phyloP scores from a whole-genome alignment of 2,888 invertebrate species.

The Teleiodes luculella region DNA sequence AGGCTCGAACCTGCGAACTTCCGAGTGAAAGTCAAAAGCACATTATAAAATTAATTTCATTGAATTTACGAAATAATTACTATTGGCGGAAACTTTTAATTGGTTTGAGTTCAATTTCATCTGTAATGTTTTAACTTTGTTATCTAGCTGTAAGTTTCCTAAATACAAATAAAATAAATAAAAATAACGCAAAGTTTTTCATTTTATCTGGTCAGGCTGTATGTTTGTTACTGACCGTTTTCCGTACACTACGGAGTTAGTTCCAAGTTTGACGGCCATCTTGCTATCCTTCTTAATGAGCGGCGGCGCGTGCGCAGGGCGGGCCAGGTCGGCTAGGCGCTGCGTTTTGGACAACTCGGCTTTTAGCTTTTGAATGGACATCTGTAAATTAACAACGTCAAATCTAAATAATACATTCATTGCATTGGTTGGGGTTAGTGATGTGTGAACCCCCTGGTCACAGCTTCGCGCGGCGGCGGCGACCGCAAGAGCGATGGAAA shows the following conservation, averaged over 20 bases:
- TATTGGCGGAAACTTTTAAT: no score
- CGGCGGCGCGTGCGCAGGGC: constrained; percentile 76
- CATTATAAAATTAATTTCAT: no score
- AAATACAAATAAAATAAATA: no score
- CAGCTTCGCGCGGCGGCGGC: no score
- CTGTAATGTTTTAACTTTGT: not conserved
- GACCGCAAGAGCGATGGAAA: no score
- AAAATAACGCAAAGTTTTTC: not conserved
- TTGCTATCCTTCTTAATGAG: constrained; percentile 34
- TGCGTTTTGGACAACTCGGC: constrained; percentile 83
- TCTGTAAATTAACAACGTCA: constrained; percentile 57
- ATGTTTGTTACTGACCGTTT: constrained; percentile 53
- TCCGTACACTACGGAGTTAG: constrained; percentile 73
- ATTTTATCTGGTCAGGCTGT: not conserved
- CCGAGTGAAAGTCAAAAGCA: no score
- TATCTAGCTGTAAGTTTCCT: no score
- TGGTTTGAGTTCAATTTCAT: not conserved
- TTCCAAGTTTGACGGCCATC: constrained; percentile 41
- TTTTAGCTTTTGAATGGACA: constrained; percentile 82
- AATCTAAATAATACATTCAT: no score
- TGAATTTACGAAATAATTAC: no score
- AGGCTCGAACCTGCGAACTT: no score
- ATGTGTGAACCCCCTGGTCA: no score
- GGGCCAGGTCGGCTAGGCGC: constrained; percentile 85
- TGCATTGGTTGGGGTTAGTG: no score